These are phyloP conservation scores for Rhinoderma darwinii DNA, from an alignment of 2,113 vertebrate genomes.

Conservation along the genomic window DNA sequence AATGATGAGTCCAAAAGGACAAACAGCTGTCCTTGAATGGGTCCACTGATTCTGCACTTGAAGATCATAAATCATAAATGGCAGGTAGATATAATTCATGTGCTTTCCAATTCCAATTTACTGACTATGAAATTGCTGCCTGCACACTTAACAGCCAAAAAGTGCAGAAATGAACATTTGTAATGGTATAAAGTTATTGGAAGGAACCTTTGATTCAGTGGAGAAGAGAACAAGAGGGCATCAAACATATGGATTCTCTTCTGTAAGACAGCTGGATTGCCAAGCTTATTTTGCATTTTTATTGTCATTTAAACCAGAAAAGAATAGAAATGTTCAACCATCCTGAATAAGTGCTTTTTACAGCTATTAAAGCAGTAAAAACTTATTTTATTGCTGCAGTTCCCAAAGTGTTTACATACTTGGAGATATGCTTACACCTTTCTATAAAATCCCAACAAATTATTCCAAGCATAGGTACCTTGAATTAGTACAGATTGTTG, in stretches of 20 bases:
- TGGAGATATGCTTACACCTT: background rate
- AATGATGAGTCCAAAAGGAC: slow-evolving; percentile 44
- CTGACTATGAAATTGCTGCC: slow-evolving; percentile 44
- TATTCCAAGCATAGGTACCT: background rate
- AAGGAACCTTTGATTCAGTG: slow-evolving; percentile 33
- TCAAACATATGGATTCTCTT: slow-evolving; percentile 47
- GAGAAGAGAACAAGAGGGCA: slow-evolving; percentile 37
- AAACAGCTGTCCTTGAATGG: slow-evolving; percentile 48
- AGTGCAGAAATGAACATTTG: slow-evolving; percentile 46
- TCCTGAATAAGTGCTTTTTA: slow-evolving; percentile 38
- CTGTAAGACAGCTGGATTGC: slow-evolving; percentile 22
- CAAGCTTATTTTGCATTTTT: slow-evolving; percentile 31
- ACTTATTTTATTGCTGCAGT: background rate
- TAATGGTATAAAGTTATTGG: slow-evolving; percentile 40
- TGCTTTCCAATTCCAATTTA: slow-evolving; percentile 43
- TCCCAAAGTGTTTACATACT: slow-evolving; percentile 25
- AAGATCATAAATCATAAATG: slow-evolving; percentile 49
- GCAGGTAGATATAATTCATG: slow-evolving; percentile 43
- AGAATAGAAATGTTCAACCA: slow-evolving; percentile 30
- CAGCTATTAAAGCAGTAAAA: slow-evolving; percentile 26
- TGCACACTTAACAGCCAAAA: slow-evolving; percentile 35
- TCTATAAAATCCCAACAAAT: background rate
- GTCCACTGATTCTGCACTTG: slow-evolving; percentile 38
- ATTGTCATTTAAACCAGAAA: slow-evolving; percentile 38
- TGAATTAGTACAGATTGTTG: background rate